Evolutionary conservation across 2,888 invertebrate species (phyloP), one percentile per base, ranked within the genome.

Genomic region (Callosobruchus maculatus): DNA sequence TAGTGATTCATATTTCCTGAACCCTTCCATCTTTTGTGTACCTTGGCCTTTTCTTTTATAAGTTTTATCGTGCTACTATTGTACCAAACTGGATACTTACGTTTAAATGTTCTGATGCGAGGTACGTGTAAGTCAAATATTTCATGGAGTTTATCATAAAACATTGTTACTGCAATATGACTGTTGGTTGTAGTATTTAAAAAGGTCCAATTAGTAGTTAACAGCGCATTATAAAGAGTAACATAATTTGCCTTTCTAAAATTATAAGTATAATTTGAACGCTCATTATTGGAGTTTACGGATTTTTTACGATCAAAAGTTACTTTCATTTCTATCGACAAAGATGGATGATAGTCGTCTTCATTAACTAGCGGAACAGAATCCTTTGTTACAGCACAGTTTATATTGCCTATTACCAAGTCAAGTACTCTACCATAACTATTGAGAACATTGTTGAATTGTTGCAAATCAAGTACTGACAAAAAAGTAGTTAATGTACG

Each of bases 181-280:
- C 20, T 18, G 22, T 71, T 66, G 21, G 7, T 13, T 21, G 21
- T 21, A 71, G 49, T 49, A 0, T 49, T 2, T 21, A 71, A 20
- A 66, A 71, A 31, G 2, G 49, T 66, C 71, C 71, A 71, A 49
- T 49, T 67, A 49, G 49, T 66, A 21, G 20, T 22, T 49, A 49
- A 21, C 21, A 72, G 30, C 7, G n/a, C 66, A 70, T 49, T 70
- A 22, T 72, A 72, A n/a, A 72, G 21, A 0, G 68, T 31, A 0
- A n/a, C n/a, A 70, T 31, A 72, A 31, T 70, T 49, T 49, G 72
- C 72, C 49, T 70, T 72, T 70, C 68, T 72, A 30, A 72, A 69
- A 18, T 72, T 72, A 22, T 22, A 72, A 9, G 70, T 72, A 13
- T 70, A 70, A n/a, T 21, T 70, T 20, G 13, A 7, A 20, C 22